Base-by-base conservation (phyloP, 2,888 invertebrate genomes). In the Heteromyza rotundicornis region DNA sequence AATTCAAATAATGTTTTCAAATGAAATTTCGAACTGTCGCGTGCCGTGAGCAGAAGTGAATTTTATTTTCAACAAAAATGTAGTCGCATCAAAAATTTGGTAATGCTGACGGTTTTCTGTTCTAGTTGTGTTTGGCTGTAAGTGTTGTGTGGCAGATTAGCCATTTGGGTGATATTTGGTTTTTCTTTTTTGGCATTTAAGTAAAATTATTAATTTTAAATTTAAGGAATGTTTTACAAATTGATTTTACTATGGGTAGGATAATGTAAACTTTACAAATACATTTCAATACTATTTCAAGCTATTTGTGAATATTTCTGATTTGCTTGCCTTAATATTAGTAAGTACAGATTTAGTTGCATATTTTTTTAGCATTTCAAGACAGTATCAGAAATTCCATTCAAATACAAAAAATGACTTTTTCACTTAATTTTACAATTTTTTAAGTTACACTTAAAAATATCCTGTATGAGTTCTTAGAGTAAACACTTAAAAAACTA, bases 1-100 rank as follows among this genome's bases (percentile, higher is more conserved):
- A 63, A 52, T 50, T 32, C 59, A 64, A 50, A 61, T 56, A 59
- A 47, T 62, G 66, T 63, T 67, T 69, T 66, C 63, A 66, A 70
- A 71, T 70, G 68, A 68, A 68, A 70, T 68, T 68, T 65, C 63
- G 68, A 71, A 71, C 67, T 67, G 67, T 58, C 54, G 60, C 62
- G 49, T 54, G 23, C 22, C 19, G 14, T 32, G 50, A 47, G 40
- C 23, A 51, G 19, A 20, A 55, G n/a, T n/a, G n/a, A n/a, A n/a
- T n/a, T n/a, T n/a, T n/a, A 27, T n/a, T 8, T 32, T 24, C 27
- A 7, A 5, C 27, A 27, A 27, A 27, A 27, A 27, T 5, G 5
- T 27, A 27, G 10, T 27, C 10, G 27, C 5, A 5, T 27, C 27
- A 7, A n/a, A n/a, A n/a, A 7, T 27, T 27, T 27, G 27, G n/a